Evolutionary conservation across 1,140 invertebrate genomes (phyloP).

Genomic region (Babylonia areolata): DNA sequence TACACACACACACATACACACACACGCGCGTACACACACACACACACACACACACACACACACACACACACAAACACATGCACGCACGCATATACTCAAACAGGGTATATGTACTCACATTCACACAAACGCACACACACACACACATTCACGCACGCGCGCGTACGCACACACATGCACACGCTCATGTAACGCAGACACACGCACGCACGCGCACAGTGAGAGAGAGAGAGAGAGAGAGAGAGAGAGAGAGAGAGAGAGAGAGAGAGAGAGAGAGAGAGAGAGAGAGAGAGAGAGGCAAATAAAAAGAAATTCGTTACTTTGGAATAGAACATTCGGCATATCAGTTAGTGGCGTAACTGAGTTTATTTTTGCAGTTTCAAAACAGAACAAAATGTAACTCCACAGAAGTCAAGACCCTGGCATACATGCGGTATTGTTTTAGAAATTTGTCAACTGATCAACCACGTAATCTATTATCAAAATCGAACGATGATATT

Average conservation of each 20-base stretch:
- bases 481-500: no score
- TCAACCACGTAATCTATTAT: no score
- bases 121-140: background rate
- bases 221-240: background rate
- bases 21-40: background rate
- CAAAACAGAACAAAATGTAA: no score
- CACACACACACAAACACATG: background rate
- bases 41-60: background rate
- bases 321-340: no score
- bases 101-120: no score
- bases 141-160: background rate
- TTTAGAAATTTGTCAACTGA: no score
- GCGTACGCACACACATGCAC: background rate
- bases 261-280: background rate
- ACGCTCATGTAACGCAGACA: background rate
- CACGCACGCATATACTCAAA: no score
- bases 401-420: no score
- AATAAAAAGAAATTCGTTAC: background rate
- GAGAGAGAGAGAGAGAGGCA: background rate
- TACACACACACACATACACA: conserved; percentile 7
- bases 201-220: background rate
- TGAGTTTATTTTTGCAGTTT: background rate
- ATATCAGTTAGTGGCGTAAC: background rate
- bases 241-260: background rate
- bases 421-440: no score